Evolutionary conservation across 1,140 invertebrate genomes (phyloP), one percentile per base, ranked within the genome.

Genomic region (Plectus sambesii): DNA sequence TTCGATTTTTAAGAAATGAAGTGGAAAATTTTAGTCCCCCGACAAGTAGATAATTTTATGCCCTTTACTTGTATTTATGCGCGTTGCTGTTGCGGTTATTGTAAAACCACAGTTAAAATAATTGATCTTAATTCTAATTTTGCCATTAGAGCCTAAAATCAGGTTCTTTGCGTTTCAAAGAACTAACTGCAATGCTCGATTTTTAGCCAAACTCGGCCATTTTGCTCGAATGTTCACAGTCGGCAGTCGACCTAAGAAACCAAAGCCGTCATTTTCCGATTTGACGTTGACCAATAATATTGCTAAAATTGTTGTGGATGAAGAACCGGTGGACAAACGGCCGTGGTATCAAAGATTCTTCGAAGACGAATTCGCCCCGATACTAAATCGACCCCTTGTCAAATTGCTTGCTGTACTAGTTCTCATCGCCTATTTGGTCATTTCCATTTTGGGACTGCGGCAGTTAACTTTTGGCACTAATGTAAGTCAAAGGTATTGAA

Each of bases 261-360:
- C 12, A 42, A 42, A 9, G 43, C 30, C 30, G 8, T n/a, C 9
- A 22, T 9, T 39, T n/a, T 46, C 9, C 23, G 39, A 42, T 46
- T 25, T 45, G 35, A 49, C 47, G 9, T 27, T 25, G 20, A 12
- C 40, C 15, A 27, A 45, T 3, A 23, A 30, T 12, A 9, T 20
- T 47, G 41, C 41, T 8, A 43, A 38, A 5, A 49, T 45, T 26
- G 47, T 29, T 23, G 22, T 20, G 3, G 22, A 42, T 24, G 2
- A 29, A 19, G 47, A 23, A 1, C 37, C 38, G 20, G 5, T 47
- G 29, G 55, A 56, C 25, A 29, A 12, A 15, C 47, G 56, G 15
- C 40, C 61, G 29, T 62, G 61, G 61, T 62, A 63, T 49, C 61
- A 62, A 36, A 24, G 42, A 17, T 62, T 61, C 22, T 62, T 62